Evolutionary conservation across 2,797 vertebrate species (phyloP).

Genomic region (Mormyrops boulengeri): DNA sequence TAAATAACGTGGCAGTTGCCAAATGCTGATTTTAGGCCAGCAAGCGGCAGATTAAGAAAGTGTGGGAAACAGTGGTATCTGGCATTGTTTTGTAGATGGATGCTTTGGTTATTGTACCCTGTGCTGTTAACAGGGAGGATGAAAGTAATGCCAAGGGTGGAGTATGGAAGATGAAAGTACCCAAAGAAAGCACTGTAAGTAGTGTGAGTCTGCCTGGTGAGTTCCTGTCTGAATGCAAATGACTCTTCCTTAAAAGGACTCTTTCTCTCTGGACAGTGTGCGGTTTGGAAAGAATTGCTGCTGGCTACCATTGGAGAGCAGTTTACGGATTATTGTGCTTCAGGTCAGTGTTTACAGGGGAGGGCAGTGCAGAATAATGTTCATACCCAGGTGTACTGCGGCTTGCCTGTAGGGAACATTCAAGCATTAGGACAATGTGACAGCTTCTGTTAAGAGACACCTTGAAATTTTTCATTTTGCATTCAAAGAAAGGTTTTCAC

Average conservation of each 20-base stretch:
- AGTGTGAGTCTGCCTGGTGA: neutral
- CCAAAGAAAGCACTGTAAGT: slow-evolving; percentile 86
- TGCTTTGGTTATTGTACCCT: neutral
- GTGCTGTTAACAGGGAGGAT: slow-evolving; percentile 74
- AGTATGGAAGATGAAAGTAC: slow-evolving; percentile 95
- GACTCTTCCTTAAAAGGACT: neutral
- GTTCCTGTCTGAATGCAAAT: neutral
- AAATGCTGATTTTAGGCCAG: neutral
- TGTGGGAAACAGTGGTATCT: neutral
- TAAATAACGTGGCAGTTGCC: neutral
- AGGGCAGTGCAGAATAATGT: neutral
- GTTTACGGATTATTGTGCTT: slow-evolving; percentile 81
- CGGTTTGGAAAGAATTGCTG: slow-evolving; percentile 91
- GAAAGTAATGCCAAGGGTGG: slow-evolving; percentile 94
- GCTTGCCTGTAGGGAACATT: neutral
- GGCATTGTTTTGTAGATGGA: neutral
- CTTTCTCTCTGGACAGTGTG: slow-evolving; percentile 56
- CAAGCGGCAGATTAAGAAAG: neutral
- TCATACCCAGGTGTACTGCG: neutral
- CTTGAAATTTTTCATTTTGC: neutral
- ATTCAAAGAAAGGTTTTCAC: neutral
- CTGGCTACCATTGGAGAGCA: slow-evolving; percentile 92
- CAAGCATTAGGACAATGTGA: neutral
- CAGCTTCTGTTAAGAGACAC: neutral
- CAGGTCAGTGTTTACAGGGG: slow-evolving; percentile 63